Evolutionary conservation across 2,888 invertebrate genomes (phyloP).

Genomic region (Tromatobia lineatoria): DNA sequence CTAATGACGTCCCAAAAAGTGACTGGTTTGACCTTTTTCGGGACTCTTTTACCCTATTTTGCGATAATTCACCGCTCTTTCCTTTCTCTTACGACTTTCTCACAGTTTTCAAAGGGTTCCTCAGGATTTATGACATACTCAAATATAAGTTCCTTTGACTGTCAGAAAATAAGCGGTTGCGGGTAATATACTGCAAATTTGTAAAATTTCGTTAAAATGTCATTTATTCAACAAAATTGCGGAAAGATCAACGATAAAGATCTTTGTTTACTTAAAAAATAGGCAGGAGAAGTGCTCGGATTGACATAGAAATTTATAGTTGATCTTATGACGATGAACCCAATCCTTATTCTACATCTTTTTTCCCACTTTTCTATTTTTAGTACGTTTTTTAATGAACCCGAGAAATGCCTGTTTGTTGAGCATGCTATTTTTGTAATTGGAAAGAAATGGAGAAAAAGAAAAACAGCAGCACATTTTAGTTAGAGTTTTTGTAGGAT

Average conservation of each 20-base stretch:
- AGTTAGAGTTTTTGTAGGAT: too few relatives aligned
- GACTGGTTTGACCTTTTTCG: conserved; percentile 15
- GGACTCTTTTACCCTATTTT: conserved; percentile 14
- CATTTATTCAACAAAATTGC: neutral
- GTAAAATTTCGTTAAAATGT: neutral
- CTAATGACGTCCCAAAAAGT: conserved; percentile 52
- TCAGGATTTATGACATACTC: neutral
- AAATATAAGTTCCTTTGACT: neutral
- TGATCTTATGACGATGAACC: too few relatives aligned
- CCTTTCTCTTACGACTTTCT: conserved; percentile 1
- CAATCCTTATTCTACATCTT: too few relatives aligned
- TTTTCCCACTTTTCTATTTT: too few relatives aligned
- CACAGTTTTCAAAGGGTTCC: neutral
- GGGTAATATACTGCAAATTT: neutral
- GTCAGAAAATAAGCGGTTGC: neutral
- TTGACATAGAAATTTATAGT: too few relatives aligned
- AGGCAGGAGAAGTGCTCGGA: too few relatives aligned
- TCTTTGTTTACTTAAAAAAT: too few relatives aligned
- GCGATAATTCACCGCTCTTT: conserved; percentile 30
- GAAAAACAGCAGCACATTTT: too few relatives aligned
- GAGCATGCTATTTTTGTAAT: too few relatives aligned
- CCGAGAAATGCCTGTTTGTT: too few relatives aligned
- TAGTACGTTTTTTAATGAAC: neutral
- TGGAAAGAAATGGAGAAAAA: too few relatives aligned
- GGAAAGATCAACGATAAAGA: neutral